Percentiles rank a stretch among this genome's conserved stretches.
Conservation (phyloP, 2,113 vertebrate species). For the Vidua chalybeata region DNA sequence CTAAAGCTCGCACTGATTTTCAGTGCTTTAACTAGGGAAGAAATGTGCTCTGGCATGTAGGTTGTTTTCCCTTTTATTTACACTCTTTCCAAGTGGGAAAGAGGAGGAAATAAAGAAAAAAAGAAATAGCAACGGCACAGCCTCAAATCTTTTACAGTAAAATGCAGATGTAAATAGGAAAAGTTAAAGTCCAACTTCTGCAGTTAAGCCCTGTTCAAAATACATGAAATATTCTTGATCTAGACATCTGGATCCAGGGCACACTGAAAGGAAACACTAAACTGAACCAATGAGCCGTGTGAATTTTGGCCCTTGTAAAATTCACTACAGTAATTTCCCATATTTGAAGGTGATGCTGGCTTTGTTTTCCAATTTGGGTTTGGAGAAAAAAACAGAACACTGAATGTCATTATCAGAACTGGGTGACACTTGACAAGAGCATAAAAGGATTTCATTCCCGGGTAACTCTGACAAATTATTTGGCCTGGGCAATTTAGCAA, state of each 20-base stretch:
- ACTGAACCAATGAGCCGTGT: not conserved
- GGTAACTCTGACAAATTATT: conserved; percentile 9
- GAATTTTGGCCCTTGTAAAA: not conserved
- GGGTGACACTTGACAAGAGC: not conserved
- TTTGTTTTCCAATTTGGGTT: not conserved
- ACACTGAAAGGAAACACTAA: not conserved
- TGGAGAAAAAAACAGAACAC: not conserved
- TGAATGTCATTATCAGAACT: not conserved
- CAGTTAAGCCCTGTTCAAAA: not conserved
- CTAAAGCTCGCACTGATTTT: not conserved
- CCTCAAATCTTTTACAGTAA: not conserved
- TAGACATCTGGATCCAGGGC: not conserved
- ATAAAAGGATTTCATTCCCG: conserved; percentile 41
- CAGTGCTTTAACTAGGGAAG: not conserved
- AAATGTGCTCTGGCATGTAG: not conserved
- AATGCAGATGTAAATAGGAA: not conserved
- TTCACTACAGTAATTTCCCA: not conserved
- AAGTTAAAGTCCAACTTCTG: not conserved
- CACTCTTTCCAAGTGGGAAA: not conserved
- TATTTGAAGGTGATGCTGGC: not conserved
- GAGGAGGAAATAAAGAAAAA: not conserved
- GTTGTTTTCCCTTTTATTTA: not conserved
- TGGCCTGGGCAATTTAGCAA: conserved; percentile 43
- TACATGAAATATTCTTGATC: not conserved
- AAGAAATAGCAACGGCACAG: not conserved